Percentiles rank a stretch among this genome's conserved stretches.
phyloP scores from a whole-genome alignment of 2,888 invertebrate species.

The Tridacna gigas region DNA sequence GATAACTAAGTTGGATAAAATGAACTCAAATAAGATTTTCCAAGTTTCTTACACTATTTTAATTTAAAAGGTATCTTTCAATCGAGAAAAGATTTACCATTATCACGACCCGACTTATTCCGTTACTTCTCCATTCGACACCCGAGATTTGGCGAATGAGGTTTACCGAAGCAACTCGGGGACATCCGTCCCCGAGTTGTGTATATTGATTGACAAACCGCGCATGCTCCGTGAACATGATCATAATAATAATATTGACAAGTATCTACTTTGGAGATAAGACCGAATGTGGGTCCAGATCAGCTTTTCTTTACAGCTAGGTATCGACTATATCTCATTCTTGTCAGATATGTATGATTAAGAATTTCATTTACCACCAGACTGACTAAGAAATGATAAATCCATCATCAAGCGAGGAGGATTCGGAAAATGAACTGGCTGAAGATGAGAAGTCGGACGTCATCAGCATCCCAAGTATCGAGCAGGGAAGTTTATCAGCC shows the following conservation, averaged over 20 bases:
- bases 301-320: not conserved
- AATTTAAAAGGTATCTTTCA: too few relatives aligned
- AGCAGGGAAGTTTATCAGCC: constrained; percentile 84
- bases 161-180: too few relatives aligned
- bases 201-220: not conserved
- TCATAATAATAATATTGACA: constrained; percentile 63
- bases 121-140: too few relatives aligned
- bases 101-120: too few relatives aligned
- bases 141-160: too few relatives aligned
- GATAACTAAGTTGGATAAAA: too few relatives aligned
- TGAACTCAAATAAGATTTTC: too few relatives aligned
- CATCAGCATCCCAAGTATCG: constrained; percentile 82
- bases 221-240: constrained; percentile 60
- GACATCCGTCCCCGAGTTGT: too few relatives aligned
- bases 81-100: too few relatives aligned
- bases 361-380: not conserved
- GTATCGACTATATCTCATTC: not conserved
- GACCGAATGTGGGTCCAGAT: constrained; percentile 28
- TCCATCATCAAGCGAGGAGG: constrained; percentile 98
- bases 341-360: constrained; percentile 2
- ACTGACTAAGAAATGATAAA: constrained; percentile 90
- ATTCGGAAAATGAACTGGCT: constrained; percentile 92
- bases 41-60: too few relatives aligned
- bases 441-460: constrained; percentile 87
- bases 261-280: constrained; percentile 45